Base-by-base conservation (phyloP, 1,140 invertebrate species). In the Zaprionus africanus region DNA sequence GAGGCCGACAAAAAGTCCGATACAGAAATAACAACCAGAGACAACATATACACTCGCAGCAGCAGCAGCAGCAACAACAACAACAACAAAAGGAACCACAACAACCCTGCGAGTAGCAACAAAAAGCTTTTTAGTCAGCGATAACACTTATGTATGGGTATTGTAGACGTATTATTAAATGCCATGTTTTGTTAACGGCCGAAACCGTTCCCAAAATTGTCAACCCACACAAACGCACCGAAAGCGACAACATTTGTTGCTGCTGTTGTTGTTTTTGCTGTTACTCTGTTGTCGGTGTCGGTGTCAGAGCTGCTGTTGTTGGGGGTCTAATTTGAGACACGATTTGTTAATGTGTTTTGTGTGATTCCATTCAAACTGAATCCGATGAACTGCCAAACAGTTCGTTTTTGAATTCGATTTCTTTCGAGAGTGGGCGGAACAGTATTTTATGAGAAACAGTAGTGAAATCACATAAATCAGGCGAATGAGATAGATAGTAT, bases 151-250 rank as follows among this genome's bases (percentile, higher is more conserved):
- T 87, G 83, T 78, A 82, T 86, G 77, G 73, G 61, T 71, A 86
- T 86, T 88, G 83, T 88, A 83, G 77, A 86, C 84, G 83, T 87
- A 87, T 87, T 87, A 87, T 87, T 87, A 87, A 87, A 87, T 87
- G 83, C 82, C 83, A 87, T 87, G 83, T 87, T 87, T 87, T 87
- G 83, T 87, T 88, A 87, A 87, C 83, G 84, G 83, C 84, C 84
- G 63, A 78, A 80, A 86, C 83, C 84, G 83, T 87, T 87, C 84
- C 83, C 83, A 88, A 87, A 87, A 87, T 87, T 88, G 83, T 87
- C 83, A 87, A 85, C 84, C 81, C 79, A 83, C 83, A 74, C 81
- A 71, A 56, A 58, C 53, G 59, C 54, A 64, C 15, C 38, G 63
- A 69, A 78, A 77, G 43, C 77, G 78, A 83, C 81, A 84, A 84